Conservation (phyloP, 2,888 invertebrate genomes). For the Lamellibrachia columna region DNA sequence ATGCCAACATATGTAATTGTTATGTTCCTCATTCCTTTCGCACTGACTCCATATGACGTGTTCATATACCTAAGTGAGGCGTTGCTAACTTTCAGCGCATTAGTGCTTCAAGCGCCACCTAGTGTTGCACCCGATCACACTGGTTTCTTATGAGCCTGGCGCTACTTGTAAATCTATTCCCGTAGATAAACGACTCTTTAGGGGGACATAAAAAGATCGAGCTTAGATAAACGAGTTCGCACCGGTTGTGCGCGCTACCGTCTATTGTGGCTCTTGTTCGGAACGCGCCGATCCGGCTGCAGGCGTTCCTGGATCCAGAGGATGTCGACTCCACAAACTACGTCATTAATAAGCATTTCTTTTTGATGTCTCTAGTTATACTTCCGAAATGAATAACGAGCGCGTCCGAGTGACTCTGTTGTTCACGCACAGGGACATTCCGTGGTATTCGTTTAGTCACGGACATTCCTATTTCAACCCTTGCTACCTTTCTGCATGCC, state of each 20-base stretch:
- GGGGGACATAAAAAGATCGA: constrained; percentile 5
- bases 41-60: not conserved
- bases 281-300: not conserved
- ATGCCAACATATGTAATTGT: not conserved
- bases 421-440: not conserved
- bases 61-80: not conserved
- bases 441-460: too few relatives aligned
- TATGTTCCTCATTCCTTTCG: not conserved
- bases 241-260: not conserved
- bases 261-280: not conserved
- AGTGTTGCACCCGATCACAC: not conserved
- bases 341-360: constrained; percentile 16
- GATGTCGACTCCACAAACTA: not conserved
- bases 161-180: constrained; percentile 16
- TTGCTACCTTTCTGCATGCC: too few relatives aligned
- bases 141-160: constrained; percentile 11
- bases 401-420: not conserved
- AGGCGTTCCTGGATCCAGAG: not conserved
- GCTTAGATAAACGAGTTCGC: constrained; percentile 10
- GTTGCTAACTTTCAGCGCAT: not conserved
- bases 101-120: not conserved
- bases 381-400: not conserved
- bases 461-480: too few relatives aligned
- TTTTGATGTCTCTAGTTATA: not conserved
- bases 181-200: constrained; percentile 12